A percentile compares a stretch with the other conserved stretches of the same genome.
Evolutionary conservation across 1,140 invertebrate genomes (phyloP).

Genomic region (Drosophila nigromelanica): DNA sequence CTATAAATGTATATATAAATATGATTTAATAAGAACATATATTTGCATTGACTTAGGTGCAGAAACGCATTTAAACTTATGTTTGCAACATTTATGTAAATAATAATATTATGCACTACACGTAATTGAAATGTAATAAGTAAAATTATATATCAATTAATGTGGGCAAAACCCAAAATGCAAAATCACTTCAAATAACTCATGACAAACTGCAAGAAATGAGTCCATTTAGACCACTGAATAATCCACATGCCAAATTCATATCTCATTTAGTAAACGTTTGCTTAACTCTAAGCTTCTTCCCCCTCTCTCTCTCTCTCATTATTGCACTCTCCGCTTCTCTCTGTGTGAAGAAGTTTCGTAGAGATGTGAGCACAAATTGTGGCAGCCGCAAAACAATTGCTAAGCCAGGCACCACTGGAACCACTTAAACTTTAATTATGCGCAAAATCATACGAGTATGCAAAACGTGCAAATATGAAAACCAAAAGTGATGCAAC

Average conservation of each 20-base stretch:
- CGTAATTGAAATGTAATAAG: slow-evolving; percentile 11
- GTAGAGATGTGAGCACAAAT: slow-evolving; percentile 1
- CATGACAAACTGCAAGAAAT: slow-evolving; percentile 21
- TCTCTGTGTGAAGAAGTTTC: not conserved
- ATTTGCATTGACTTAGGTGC: not conserved
- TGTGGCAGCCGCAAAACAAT: slow-evolving; percentile 35
- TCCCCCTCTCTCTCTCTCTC: not conserved
- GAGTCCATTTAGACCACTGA: slow-evolving; percentile 24
- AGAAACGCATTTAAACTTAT: slow-evolving; percentile 1
- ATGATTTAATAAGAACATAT: not conserved
- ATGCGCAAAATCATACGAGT: slow-evolving; percentile 52
- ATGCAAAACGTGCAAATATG: slow-evolving; percentile 63
- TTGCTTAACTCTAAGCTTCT: not conserved
- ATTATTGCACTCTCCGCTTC: not conserved
- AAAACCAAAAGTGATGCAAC: slow-evolving; percentile 67
- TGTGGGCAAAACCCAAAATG: slow-evolving; percentile 4
- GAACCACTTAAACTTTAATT: slow-evolving; percentile 58
- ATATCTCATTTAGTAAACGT: slow-evolving; percentile 21
- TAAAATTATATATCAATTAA: slow-evolving; percentile 18
- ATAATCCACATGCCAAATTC: slow-evolving; percentile 21
- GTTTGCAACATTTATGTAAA: slow-evolving; percentile 4
- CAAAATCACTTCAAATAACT: slow-evolving; percentile 18
- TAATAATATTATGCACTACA: slow-evolving; percentile 13
- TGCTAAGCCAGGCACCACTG: slow-evolving; percentile 25
- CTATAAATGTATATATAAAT: not conserved